These are phyloP conservation scores for Eriosoma lanigerum DNA, from an alignment of 1,140 invertebrate species.

Conservation along the genomic window DNA sequence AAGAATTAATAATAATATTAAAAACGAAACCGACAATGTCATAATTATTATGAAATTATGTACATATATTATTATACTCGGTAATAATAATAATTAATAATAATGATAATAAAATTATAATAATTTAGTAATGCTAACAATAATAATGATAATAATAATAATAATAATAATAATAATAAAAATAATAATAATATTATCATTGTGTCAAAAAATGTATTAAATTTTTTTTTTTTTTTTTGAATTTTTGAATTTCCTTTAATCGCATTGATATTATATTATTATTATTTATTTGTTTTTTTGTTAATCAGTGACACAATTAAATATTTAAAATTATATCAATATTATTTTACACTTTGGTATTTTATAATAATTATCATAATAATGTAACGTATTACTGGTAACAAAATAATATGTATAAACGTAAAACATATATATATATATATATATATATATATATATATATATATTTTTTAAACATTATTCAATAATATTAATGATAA, in stretches of 20 bases:
- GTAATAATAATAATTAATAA: not conserved
- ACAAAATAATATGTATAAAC: constrained; percentile 47
- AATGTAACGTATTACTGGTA: constrained; percentile 31
- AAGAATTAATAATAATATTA: not conserved
- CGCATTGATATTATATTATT: not conserved
- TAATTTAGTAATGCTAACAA: too few species aligned
- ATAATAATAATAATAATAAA: not conserved
- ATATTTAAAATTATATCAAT: not conserved
- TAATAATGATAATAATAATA: not conserved
- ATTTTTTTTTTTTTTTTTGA: too few species aligned
- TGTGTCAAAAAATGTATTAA: too few species aligned
- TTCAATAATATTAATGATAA: constrained; percentile 29
- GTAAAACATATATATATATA: constrained; percentile 47
- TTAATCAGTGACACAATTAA: not conserved
- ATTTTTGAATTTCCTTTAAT: too few species aligned
- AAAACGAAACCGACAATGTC: not conserved
- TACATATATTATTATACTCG: too few species aligned
- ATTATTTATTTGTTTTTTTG: constrained; percentile 10
- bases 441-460: too few species aligned
- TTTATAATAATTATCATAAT: not conserved
- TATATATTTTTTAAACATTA: too few species aligned
- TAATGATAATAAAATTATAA: not conserved
- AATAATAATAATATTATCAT: not conserved
- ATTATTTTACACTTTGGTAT: not conserved
- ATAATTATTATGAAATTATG: not conserved